Base-by-base conservation (phyloP, 2,113 vertebrate genomes). In the Corythornis madagascariensis region DNA sequence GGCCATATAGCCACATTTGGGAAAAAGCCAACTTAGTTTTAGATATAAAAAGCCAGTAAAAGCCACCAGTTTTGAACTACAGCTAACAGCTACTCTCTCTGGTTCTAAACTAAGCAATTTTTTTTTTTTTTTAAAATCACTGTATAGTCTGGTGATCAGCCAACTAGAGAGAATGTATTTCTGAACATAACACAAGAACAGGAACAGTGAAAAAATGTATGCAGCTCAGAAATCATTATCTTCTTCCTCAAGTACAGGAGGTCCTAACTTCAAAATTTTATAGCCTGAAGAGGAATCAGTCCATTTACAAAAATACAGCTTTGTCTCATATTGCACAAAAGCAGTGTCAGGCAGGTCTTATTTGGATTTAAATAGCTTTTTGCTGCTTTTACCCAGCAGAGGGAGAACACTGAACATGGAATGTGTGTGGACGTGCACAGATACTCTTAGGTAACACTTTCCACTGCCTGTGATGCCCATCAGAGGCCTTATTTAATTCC, bases 371-470 rank as follows among this genome's bases (percentile, higher is more conserved):
- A 76, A 29, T 7, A n/a, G 11, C 7, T 45, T 71, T 71, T 66
- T 80, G 40, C 45, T 74, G n/a, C 73, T 95, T 79, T 77, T n/a
- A 69, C 60, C 89, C 92, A 93, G 84, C 82, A 96, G 94, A 91
- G 84, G 94, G 87, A 93, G 87, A 87, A 52, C 64, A 35, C 7
- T 35, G 57, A 85, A 33, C 55, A 52, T 1, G 5, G 33, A 40
- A 16, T 48, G 14, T 5, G 11, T 9, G 3, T 10, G 61, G 55
- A 13, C 0, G 0, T 42, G 40, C 64, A 48, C 0, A 45, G 20
- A 35, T 11, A n/a, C 6, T 47, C 42, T 22, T 13, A 47, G 70
- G 40, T 11, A 50, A 84, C 11, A 15, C 48, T 33, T 81, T 67
- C 24, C 17, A 21, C 42, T 66, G 63, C 59, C 38, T 59, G 33